A percentile compares a stretch with the other conserved stretches of the same genome.
These are phyloP conservation scores for Calephelis perditalis DNA, from an alignment of 2,888 invertebrate genomes.

Conservation along the genomic window DNA sequence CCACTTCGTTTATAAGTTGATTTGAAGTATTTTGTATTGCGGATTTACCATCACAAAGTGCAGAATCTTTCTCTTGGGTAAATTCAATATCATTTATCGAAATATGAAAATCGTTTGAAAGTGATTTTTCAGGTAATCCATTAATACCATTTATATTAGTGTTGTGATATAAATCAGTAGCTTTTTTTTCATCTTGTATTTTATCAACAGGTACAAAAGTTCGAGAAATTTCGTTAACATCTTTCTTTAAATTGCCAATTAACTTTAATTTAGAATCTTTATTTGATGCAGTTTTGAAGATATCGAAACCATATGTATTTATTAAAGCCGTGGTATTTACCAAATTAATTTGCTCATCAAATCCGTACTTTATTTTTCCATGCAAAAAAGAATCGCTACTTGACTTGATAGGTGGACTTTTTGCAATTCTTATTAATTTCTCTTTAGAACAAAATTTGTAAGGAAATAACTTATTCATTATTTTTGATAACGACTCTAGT, in stretches of 20 bases:
- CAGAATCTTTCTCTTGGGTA: neutral
- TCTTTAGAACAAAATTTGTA: no score
- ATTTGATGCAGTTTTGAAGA: neutral
- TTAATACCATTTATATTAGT: neutral
- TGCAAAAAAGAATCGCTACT: no score
- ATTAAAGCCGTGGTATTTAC: no score
- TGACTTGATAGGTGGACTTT: no score
- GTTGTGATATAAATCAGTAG: neutral
- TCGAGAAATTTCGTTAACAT: neutral
- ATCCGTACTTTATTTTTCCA: no score
- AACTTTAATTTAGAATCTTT: neutral
- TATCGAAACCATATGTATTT: no score
- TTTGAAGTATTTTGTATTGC: neutral
- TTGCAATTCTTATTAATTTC: no score
- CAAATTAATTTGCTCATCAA: no score
- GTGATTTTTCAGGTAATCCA: neutral
- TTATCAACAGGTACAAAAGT: neutral
- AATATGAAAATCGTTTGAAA: neutral
- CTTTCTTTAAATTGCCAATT: neutral
- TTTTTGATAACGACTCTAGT: no score
- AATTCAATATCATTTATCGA: neutral
- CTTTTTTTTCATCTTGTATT: neutral
- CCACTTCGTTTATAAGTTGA: slow-evolving; percentile 29
- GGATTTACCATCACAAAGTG: neutral
- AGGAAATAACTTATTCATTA: no score